These are phyloP conservation scores for Phymatocera aterrima DNA, from an alignment of 2,888 invertebrate genomes.

Conservation along the genomic window DNA sequence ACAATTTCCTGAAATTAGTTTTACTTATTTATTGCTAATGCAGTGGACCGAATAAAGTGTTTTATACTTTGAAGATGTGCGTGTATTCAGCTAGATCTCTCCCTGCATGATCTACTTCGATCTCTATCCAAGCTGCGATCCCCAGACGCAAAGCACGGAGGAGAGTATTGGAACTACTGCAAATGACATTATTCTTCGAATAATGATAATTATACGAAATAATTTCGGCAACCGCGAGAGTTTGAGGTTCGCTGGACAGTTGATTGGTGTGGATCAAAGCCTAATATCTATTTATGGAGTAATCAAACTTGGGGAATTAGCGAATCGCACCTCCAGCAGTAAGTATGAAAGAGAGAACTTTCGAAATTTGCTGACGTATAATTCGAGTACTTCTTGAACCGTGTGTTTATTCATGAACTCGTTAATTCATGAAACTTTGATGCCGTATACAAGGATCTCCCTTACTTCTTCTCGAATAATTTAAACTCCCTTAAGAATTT, in stretches of 20 bases:
- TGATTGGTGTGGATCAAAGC: slow-evolving; percentile 14
- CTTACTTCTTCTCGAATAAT: not conserved
- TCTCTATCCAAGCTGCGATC: too few species aligned
- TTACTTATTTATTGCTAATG: too few species aligned
- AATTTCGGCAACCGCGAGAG: not conserved
- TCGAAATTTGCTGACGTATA: not conserved
- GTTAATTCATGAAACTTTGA: slow-evolving; percentile 27
- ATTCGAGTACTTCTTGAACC: slow-evolving; percentile 23
- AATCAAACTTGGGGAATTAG: slow-evolving; percentile 5
- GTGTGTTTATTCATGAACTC: slow-evolving; percentile 9
- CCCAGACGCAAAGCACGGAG: too few species aligned
- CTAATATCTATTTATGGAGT: not conserved
- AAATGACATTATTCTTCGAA: not conserved
- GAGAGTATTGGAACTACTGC: not conserved
- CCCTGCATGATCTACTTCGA: too few species aligned
- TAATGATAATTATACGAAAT: not conserved
- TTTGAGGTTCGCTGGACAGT: not conserved
- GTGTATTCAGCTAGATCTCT: too few species aligned
- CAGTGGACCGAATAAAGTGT: too few species aligned
- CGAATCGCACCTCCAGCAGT: not conserved
- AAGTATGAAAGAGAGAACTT: not conserved
- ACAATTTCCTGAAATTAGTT: too few species aligned
- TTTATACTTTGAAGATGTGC: too few species aligned
- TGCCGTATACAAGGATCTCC: not conserved
- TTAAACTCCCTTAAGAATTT: slow-evolving; percentile 10